Evolutionary conservation across 2,113 vertebrate genomes (phyloP), one percentile per base, ranked within the genome.

Genomic region (Lepus americanus): DNA sequence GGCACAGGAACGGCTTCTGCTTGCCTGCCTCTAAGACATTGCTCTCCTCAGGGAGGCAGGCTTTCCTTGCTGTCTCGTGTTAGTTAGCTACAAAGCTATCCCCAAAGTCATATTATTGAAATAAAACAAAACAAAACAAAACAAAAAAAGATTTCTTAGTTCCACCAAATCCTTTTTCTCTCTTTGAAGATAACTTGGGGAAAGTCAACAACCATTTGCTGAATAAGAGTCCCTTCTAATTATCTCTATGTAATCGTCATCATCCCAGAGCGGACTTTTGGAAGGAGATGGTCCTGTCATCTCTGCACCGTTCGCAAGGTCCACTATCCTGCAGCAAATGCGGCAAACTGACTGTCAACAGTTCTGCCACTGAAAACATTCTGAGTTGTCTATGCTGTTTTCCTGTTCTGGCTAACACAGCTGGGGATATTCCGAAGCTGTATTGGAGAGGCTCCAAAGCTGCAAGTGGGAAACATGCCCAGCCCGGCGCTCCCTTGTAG

Each of bases 61-160:
- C 39, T 44, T 1, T 7, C 23, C 10, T 83, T 96, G 16, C 19
- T n/a, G 22, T 22, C 4, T 20, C 53, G 20, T 69, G 17, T 92
- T 53, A 25, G 20, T 84, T 76, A 76, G 8, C 49, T 76, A 76
- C 22, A 94, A 94, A 95, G 33, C 12, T 29, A 87, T 90, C 5
- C 10, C 14, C 92, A 94, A 84, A 72, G 61, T 5, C 23, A 79
- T 74, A 87, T 63, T 64, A 44, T 49, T 87, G 16, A 95, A 89
- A 91, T 51, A 91, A 87, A 93, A 49, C 9, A 72, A 89, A 95
- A 76, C n/a, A 79, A 89, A 95, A 76, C n/a, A 79, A 25, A 17
- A 55, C 5, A 55, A 55, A 55, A 74, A 84, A 73, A 83, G 4
- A 22, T 53, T 78, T 53, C 22, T 74, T 67, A 10, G 1, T 66